Percentiles rank a stretch among this genome's conserved stretches.
These are phyloP conservation scores for Dusona sp. DNA, from an alignment of 2,888 invertebrate species.

Conservation along the genomic window DNA sequence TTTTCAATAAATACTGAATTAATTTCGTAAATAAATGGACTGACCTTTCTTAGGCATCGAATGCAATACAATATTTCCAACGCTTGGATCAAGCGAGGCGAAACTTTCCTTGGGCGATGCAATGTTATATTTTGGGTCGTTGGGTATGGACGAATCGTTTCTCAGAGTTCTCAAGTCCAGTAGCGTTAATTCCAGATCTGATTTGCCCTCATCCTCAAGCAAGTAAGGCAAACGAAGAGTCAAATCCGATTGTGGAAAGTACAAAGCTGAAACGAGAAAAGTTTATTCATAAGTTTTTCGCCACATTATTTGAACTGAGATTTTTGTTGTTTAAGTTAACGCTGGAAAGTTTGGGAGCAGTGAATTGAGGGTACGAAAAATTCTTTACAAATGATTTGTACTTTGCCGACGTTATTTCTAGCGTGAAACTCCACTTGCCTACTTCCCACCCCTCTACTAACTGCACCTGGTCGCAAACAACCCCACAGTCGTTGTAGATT, in stretches of 20 bases:
- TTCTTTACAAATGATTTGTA: background rate
- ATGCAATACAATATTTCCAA: slow-evolving; percentile 72
- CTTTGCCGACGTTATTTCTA: background rate
- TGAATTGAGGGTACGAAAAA: background rate
- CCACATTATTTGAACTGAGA: background rate
- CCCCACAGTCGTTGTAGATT: slow-evolving; percentile 50
- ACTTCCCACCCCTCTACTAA: background rate
- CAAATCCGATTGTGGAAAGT: slow-evolving; percentile 82
- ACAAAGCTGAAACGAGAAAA: slow-evolving; percentile 78
- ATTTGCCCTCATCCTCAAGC: slow-evolving; percentile 66
- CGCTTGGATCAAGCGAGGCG: slow-evolving; percentile 67
- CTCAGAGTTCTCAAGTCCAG: slow-evolving; percentile 77
- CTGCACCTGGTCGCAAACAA: slow-evolving; percentile 51
- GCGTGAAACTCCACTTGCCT: background rate
- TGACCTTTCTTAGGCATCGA: slow-evolving; percentile 75
- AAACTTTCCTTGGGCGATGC: slow-evolving; percentile 72
- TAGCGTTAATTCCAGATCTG: slow-evolving; percentile 72
- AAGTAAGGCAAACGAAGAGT: slow-evolving; percentile 78
- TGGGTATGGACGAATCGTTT: slow-evolving; percentile 76
- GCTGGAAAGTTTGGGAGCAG: background rate
- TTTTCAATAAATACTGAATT: too few species aligned
- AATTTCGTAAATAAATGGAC: background rate
- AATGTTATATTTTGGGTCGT: slow-evolving; percentile 75
- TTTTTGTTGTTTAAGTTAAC: slow-evolving; percentile 7
- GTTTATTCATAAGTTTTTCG: background rate